Conservation (phyloP, 2,113 vertebrate species). For the Callopanchax toddi region DNA sequence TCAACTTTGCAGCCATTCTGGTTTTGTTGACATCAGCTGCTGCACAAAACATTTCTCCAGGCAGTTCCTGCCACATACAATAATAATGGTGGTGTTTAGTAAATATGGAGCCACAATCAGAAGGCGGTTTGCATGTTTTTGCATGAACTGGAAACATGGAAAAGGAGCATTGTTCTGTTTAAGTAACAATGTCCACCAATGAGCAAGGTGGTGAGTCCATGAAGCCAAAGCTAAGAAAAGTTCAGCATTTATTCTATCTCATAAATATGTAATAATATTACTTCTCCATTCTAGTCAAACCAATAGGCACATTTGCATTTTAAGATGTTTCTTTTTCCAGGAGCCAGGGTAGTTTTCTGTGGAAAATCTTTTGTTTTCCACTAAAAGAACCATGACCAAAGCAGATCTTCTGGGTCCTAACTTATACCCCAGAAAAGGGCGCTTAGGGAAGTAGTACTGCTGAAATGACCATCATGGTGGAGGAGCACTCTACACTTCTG, state of each 20-base stretch:
- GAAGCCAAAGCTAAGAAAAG: neutral
- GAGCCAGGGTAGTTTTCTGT: too few species aligned
- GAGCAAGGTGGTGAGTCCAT: neutral
- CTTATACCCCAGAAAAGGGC: too few species aligned
- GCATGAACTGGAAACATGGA: neutral
- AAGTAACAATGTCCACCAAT: too few species aligned
- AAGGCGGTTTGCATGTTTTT: neutral
- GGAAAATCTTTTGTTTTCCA: too few species aligned
- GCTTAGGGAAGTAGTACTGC: too few species aligned
- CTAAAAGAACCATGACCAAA: too few species aligned
- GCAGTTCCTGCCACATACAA: neutral
- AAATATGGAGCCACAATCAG: neutral
- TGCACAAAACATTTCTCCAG: neutral
- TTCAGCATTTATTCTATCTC: neutral
- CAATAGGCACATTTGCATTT: too few species aligned
- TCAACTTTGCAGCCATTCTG: neutral
- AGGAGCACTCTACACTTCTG: too few species aligned
- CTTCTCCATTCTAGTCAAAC: neutral
- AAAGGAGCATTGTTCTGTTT: neutral
- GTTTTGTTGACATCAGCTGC: constrained; percentile 13
- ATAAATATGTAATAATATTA: neutral
- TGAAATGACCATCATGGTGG: too few species aligned
- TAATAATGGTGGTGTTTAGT: neutral
- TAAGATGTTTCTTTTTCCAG: too few species aligned
- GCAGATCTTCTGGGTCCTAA: too few species aligned